Evolutionary conservation across 2,888 invertebrate species (phyloP), one percentile per base, ranked within the genome.

Genomic region (Spodoptera exigua): DNA sequence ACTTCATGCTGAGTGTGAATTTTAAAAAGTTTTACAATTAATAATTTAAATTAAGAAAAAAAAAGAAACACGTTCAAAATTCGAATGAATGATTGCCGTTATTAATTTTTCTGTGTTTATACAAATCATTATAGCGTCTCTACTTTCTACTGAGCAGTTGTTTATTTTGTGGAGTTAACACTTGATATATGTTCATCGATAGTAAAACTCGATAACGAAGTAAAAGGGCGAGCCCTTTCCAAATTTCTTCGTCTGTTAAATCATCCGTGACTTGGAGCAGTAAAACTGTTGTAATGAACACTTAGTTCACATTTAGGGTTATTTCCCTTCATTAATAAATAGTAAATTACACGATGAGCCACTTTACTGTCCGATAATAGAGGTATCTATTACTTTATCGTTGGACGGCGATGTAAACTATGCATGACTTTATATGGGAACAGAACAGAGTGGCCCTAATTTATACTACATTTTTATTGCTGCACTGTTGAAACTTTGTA

Each of bases 211-310:
- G 83, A 79, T 80, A 78, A 72, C 66, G 61, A 75, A 76, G 62
- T 69, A 68, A 74, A 79, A 70, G 67, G 76, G 69, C 63, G 14
- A 43, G 54, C 49, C 65, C 57, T 65, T 57, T 56, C 56, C 77
- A 79, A 76, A 73, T 74, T 70, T 70, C 66, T 81, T 84, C 74
- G 84, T 83, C 76, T 78, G 86, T 84, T 89, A 84, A 92, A 90
- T 91, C 86, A 88, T 76, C 89, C 89, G 87, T 89, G 84, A 88
- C 90, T 71, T 70, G 69, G 74, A 81, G 83, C 86, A 87, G 83
- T 88, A 82, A 86, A 86, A 84, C 80, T 80, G 82, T 79, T 84
- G 82, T 83, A 79, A 81, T 69, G 74, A 70, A 77, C 79, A 83
- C 81, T 85, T 81, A 76, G 78, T 80, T 78, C 76, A 79, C 81